Conservation (phyloP, 2,888 invertebrate species). For the Gari tellinella region DNA sequence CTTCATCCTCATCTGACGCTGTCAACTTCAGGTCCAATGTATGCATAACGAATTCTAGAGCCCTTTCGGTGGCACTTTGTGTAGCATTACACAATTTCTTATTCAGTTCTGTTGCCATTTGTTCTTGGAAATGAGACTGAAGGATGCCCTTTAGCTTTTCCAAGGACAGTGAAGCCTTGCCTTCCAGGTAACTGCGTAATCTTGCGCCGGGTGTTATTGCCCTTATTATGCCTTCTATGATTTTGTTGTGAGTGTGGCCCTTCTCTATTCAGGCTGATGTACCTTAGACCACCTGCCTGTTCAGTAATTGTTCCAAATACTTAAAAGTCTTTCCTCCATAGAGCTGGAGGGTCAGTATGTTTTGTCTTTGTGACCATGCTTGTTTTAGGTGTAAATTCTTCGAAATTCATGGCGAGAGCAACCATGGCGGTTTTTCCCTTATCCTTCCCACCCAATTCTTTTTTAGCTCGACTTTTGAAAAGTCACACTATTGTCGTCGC, state of each 20-base stretch:
- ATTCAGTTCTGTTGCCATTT: slow-evolving; percentile 33
- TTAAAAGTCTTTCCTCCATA: not conserved
- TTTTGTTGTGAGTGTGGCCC: not conserved
- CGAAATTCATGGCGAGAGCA: too few relatives aligned
- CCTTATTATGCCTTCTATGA: not conserved
- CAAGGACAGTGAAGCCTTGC: not conserved
- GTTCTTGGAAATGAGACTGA: slow-evolving; percentile 27
- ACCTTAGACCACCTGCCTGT: not conserved
- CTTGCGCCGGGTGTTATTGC: not conserved
- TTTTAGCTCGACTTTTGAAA: too few relatives aligned
- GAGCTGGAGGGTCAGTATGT: not conserved
- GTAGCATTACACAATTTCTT: slow-evolving; percentile 21
- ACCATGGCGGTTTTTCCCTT: too few relatives aligned
- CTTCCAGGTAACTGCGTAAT: not conserved
- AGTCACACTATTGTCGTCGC: too few relatives aligned
- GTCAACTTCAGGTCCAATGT: slow-evolving; percentile 19
- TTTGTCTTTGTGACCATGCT: not conserved
- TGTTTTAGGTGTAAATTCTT: too few relatives aligned
- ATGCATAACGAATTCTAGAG: slow-evolving; percentile 27
- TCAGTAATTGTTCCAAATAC: not conserved
- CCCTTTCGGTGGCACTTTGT: slow-evolving; percentile 20
- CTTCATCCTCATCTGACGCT: slow-evolving; percentile 16
- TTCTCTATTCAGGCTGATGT: not conserved
- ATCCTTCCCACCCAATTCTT: too few relatives aligned
- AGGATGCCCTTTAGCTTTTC: slow-evolving; percentile 11